Conservation (phyloP, 2,113 vertebrate species). For the Hipposideros armiger region DNA sequence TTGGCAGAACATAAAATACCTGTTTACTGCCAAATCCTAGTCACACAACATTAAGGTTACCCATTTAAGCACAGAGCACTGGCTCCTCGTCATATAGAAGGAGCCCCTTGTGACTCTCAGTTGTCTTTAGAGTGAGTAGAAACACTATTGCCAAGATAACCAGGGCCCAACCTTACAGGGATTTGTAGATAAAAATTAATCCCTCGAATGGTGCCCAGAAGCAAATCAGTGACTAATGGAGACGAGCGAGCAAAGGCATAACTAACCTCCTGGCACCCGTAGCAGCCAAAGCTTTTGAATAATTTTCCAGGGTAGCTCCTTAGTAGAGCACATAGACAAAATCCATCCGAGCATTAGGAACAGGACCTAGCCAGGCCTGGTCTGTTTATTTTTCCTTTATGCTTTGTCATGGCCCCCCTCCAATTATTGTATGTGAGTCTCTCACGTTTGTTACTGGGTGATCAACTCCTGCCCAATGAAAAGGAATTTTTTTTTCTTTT, state of each 20-base stretch:
- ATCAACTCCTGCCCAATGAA: background rate
- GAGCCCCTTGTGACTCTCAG: constrained; percentile 49
- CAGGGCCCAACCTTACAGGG: constrained; percentile 60
- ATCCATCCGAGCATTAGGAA: constrained; percentile 43
- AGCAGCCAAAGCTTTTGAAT: constrained; percentile 69
- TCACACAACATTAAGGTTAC: constrained; percentile 83
- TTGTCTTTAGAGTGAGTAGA: constrained; percentile 63
- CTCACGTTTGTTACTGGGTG: constrained; percentile 24
- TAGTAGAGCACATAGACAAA: constrained; percentile 38
- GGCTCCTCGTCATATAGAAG: constrained; percentile 62
- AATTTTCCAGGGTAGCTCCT: constrained; percentile 61
- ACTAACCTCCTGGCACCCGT: constrained; percentile 54
- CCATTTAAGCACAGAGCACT: constrained; percentile 74
- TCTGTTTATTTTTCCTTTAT: constrained; percentile 50
- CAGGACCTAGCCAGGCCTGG: background rate
- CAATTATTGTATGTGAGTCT: constrained; percentile 13
- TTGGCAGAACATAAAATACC: constrained; percentile 83
- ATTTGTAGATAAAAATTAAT: constrained; percentile 82
- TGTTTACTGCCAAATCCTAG: constrained; percentile 82
- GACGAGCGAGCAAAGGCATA: constrained; percentile 50
- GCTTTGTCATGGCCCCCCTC: constrained; percentile 29
- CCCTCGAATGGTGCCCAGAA: constrained; percentile 72
- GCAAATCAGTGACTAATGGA: constrained; percentile 74
- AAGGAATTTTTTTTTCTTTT: constrained; percentile 42
- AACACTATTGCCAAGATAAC: constrained; percentile 71